phyloP scores from a whole-genome alignment of 2,888 invertebrate species.

The Hedychridium roseum region DNA sequence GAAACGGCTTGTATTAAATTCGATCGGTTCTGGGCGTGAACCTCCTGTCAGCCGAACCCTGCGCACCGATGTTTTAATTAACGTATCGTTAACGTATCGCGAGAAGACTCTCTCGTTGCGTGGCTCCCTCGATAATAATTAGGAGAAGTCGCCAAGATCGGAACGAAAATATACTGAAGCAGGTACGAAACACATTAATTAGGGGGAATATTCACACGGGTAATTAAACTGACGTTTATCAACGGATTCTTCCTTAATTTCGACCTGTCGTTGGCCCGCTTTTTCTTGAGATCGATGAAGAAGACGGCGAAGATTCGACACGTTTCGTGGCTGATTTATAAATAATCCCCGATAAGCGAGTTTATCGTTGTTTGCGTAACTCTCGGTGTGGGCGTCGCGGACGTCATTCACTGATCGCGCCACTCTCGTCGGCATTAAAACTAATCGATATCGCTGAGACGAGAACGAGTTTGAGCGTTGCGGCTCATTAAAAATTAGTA shows the following conservation, averaged over 20 bases:
- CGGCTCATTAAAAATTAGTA: no score
- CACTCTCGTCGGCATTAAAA: slow-evolving; percentile 19
- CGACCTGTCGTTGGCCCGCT: background rate
- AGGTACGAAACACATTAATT: slow-evolving; percentile 13
- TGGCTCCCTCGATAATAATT: slow-evolving; percentile 49
- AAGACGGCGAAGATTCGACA: background rate
- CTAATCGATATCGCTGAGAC: slow-evolving; percentile 4
- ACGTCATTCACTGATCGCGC: slow-evolving; percentile 36
- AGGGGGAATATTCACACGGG: slow-evolving; percentile 13
- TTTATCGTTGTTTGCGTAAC: slow-evolving; percentile 49
- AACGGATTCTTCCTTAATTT: no score
- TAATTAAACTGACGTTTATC: no score
- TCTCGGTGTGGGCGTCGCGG: slow-evolving; percentile 42
- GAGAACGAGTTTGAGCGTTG: slow-evolving; percentile 16
- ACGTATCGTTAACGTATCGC: slow-evolving; percentile 55
- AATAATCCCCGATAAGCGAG: slow-evolving; percentile 38
- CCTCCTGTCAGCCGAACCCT: slow-evolving; percentile 50
- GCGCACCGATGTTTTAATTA: slow-evolving; percentile 60
- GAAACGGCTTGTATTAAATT: slow-evolving; percentile 44
- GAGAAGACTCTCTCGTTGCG: slow-evolving; percentile 30
- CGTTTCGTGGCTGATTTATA: slow-evolving; percentile 24
- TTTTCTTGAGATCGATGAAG: background rate
- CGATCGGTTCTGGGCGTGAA: slow-evolving; percentile 55
- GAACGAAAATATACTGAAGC: no score
- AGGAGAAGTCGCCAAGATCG: slow-evolving; percentile 11